A percentile compares a stretch with the other conserved stretches of the same genome.
Evolutionary conservation across 2,113 vertebrate genomes (phyloP).

Genomic region (Pelodiscus sinensis): DNA sequence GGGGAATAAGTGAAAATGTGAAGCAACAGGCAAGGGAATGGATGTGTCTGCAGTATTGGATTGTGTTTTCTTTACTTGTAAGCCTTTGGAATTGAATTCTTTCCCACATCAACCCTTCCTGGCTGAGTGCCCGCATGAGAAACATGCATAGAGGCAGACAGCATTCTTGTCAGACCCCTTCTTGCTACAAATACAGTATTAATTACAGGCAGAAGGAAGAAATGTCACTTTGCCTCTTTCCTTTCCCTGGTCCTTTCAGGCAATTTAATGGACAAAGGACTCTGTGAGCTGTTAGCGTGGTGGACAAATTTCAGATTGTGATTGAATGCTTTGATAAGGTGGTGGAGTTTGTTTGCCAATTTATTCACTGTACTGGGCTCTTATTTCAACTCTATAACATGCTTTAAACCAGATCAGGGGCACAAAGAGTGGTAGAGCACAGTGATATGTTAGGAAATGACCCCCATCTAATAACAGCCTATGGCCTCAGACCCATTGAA

Average conservation of each 20-base stretch:
- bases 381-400: background rate
- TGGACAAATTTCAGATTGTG: background rate
- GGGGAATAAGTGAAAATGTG: background rate
- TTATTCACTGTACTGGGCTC: background rate
- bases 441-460: conserved; percentile 14
- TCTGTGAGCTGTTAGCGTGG: background rate
- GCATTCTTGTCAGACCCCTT: background rate
- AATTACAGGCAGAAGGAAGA: background rate
- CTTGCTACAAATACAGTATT: background rate
- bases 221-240: background rate
- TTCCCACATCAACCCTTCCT: background rate
- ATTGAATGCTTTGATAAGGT: background rate
- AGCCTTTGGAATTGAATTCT: background rate
- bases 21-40: background rate
- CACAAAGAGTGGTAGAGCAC: background rate
- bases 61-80: background rate
- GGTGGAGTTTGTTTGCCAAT: background rate
- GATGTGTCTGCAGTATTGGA: background rate
- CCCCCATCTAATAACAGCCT: background rate
- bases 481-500: background rate
- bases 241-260: background rate
- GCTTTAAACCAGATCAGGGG: background rate
- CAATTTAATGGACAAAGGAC: background rate
- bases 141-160: background rate
- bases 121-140: background rate